Evolutionary conservation across 1,140 invertebrate genomes (phyloP).

Genomic region (Samia ricini): DNA sequence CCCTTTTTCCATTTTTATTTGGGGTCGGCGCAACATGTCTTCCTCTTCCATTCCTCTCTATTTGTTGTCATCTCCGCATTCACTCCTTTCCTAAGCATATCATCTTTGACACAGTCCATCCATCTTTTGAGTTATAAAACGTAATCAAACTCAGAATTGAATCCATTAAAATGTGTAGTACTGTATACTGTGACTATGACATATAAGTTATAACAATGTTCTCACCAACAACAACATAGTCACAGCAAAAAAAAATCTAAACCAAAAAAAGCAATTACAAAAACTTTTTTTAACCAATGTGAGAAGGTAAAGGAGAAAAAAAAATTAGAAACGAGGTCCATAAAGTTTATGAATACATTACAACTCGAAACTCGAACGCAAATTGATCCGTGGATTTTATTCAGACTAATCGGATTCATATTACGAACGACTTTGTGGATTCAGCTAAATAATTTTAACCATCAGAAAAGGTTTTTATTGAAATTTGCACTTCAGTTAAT

Average conservation of each 20-base stretch:
- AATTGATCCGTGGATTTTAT: conserved; percentile 36
- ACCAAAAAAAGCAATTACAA: background rate
- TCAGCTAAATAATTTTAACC: conserved; percentile 29
- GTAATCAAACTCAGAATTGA: too few species aligned
- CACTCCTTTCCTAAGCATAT: too few species aligned
- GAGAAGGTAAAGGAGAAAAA: background rate
- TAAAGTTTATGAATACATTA: conserved; percentile 36
- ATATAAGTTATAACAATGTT: too few species aligned
- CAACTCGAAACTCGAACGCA: conserved; percentile 21
- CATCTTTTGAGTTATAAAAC: too few species aligned
- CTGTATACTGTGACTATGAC: too few species aligned
- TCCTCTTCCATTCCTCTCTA: too few species aligned
- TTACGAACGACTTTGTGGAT: conserved; percentile 35
- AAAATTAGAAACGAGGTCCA: conserved; percentile 12
- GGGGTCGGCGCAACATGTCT: too few species aligned
- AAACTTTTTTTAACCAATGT: background rate
- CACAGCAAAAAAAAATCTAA: background rate
- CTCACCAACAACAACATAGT: background rate
- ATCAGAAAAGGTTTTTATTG: conserved; percentile 21
- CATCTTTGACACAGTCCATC: too few species aligned
- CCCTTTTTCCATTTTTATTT: too few species aligned
- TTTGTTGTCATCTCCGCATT: too few species aligned
- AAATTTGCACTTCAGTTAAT: conserved; percentile 27
- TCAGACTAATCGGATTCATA: conserved; percentile 37
- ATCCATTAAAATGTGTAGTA: too few species aligned